These are phyloP conservation scores for Siniperca chuatsi DNA, from an alignment of 2,113 vertebrate genomes.

Conservation along the genomic window DNA sequence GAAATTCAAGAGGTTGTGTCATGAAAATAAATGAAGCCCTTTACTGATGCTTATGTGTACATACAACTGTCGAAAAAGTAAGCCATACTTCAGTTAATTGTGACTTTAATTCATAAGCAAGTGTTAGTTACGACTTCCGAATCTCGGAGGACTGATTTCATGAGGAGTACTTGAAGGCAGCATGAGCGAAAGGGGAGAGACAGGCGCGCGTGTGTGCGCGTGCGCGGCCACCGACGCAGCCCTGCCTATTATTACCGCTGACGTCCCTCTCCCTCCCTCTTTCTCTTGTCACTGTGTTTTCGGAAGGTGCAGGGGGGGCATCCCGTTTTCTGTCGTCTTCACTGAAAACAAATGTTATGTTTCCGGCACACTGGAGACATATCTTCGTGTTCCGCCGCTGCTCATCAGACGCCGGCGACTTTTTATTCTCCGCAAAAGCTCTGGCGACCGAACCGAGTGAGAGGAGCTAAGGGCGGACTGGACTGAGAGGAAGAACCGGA, in stretches of 20 bases:
- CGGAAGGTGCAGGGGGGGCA: conserved; percentile 8
- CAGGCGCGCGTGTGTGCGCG: background rate
- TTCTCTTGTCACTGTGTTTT: conserved; percentile 58
- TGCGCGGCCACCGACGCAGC: conserved; percentile 42
- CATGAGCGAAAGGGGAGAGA: conserved; percentile 1
- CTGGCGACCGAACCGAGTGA: conserved; percentile 4
- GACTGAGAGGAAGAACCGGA: conserved; percentile 32
- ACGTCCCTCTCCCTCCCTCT: conserved; percentile 39
- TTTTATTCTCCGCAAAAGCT: background rate
- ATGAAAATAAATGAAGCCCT: rapidly evolving
- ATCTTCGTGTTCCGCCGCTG: background rate
- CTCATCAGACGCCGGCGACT: background rate
- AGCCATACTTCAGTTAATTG: rapidly evolving
- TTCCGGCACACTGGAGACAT: background rate
- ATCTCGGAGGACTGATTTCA: background rate
- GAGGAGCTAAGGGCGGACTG: conserved; percentile 40
- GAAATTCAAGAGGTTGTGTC: background rate
- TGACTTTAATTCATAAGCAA: background rate
- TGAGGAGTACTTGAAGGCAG: conserved; percentile 31
- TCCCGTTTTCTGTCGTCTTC: conserved; percentile 2
- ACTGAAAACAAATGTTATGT: background rate
- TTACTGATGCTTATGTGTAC: background rate
- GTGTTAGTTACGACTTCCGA: background rate
- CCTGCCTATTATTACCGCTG: conserved; percentile 57
- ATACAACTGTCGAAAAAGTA: background rate